Percentiles rank a stretch among this genome's conserved stretches.
Evolutionary conservation across 2,113 vertebrate genomes (phyloP).

Genomic region (Dunckerocampus dactyliophorus): DNA sequence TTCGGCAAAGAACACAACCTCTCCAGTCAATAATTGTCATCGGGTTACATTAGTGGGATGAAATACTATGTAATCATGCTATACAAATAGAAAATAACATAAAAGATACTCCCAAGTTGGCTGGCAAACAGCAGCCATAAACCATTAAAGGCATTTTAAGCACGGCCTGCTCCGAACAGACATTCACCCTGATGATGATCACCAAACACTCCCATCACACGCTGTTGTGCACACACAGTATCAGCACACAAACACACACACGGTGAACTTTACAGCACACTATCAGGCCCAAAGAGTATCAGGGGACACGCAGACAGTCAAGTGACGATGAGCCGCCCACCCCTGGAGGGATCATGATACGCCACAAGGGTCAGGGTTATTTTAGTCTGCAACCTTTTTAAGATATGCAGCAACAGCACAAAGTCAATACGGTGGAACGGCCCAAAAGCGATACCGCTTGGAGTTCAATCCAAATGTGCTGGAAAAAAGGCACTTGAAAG

Average conservation of each 20-base stretch:
- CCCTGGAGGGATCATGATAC: conserved; percentile 27
- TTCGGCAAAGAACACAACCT: background rate
- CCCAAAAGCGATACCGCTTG: background rate
- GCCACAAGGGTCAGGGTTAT: conserved; percentile 43
- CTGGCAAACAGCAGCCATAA: conserved; percentile 14
- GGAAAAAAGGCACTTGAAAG: too few species aligned
- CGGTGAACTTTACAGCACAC: conserved; percentile 52
- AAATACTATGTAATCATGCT: background rate
- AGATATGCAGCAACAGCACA: conserved; percentile 9
- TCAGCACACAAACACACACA: conserved; percentile 22
- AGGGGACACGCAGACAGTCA: conserved; percentile 48
- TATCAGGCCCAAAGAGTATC: conserved; percentile 43
- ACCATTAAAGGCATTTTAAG: conserved; percentile 21
- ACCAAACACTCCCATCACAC: conserved; percentile 40
- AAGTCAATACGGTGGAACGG: background rate
- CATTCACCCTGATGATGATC: conserved; percentile 37
- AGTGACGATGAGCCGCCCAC: conserved; percentile 43
- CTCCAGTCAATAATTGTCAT: background rate
- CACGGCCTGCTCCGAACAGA: conserved; percentile 13
- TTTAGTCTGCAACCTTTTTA: conserved; percentile 16
- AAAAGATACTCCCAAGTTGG: too few species aligned
- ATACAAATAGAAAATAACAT: background rate
- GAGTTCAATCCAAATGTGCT: too few species aligned
- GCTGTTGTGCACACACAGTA: conserved; percentile 20
- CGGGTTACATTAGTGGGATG: background rate